Base-by-base conservation (phyloP, 2,888 invertebrate species). In the Noctua janthina region DNA sequence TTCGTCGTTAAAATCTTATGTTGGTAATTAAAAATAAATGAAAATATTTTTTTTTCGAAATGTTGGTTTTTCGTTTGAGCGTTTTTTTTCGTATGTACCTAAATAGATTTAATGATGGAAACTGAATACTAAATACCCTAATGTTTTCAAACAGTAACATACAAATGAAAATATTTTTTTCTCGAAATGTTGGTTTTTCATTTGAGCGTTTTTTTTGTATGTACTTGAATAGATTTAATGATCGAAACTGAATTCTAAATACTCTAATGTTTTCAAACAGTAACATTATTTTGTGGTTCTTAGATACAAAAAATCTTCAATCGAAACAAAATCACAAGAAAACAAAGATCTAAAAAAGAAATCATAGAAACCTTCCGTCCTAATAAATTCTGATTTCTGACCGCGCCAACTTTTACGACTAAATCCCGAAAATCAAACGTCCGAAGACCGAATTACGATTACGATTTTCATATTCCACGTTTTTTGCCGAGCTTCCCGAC, bases 341-440 rank as follows among this genome's bases (percentile, higher is more conserved):
- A 66, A 71, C 46, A 54, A 73, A 85, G 20, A 70, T 73, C 49
- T 67, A 75, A 74, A 59, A 83, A 35, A 71, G 51, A 78, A 83
- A 70, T 69, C 79, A 81, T 76, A 70, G 81, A 84, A 84, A 86
- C 78, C 83, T 84, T 84, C 74, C 39, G 29, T 49, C 73, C 82
- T 76, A 92, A 93, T 93, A 92, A 92, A 93, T 93, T 92, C 92
- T 88, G 86, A 84, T 89, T 93, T 93, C 92, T 87, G 84, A 81
- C 87, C 91, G 89, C 90, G 87, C 91, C 86, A 86, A 90, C 88
- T 91, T 93, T 93, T 93, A 92, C 91, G 91, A 91, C 87, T 87
- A 93, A 95, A 95, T 93, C 94, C 91, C 81, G 75, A 89, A 93
- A 94, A 93, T 92, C 94, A 93, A 91, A 91, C 91, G 88, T 90